Base-by-base conservation (phyloP, 1,140 invertebrate genomes). In the Drosophila quadrilineata region DNA sequence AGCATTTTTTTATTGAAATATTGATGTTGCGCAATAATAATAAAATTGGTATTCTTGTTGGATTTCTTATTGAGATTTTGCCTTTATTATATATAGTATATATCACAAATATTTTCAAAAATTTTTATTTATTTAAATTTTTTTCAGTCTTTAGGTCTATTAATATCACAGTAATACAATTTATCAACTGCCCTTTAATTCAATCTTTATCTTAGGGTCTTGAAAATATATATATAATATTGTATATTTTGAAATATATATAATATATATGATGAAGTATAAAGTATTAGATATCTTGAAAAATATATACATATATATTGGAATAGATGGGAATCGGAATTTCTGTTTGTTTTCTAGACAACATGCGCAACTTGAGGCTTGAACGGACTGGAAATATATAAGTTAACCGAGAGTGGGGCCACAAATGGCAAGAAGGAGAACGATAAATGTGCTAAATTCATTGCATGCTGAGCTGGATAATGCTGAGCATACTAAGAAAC, bases 41-140 rank as follows among this genome's bases (percentile, higher is more conserved):
- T 85, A 12, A 26, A 35, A 48, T 38, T 74, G 62, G 2, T 71
- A 65, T 24, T 60, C 33, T 72, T 77, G 35, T 59, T 48, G 63
- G 35, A n/a, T n/a, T n/a, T n/a, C n/a, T n/a, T n/a, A n/a, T n/a
- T n/a, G n/a, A n/a, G n/a, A n/a, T n/a, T 60, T 64, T 76, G 52
- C 56, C 60, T 87, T 77, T 85, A 76, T 87, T 87, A 62, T 85
- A 73, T 82, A 63, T 36, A 12, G 40, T 64, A 36, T 68, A 31
- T 63, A 31, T 52, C 26, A 59, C 41, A 73, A 33, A 54, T n/a
- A 35, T 56, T 69, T 73, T 40, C 68, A 66, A 70, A 45, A 36
- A 29, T n/a, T 40, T 50, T 57, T 64, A 46, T 72, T 80, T 43
- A 49, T 54, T 48, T 62, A 28, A 59, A 12, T 50, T 26, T 58